These are phyloP conservation scores for Ctenoplectra terminalis DNA, from an alignment of 1,140 invertebrate genomes.

Conservation along the genomic window DNA sequence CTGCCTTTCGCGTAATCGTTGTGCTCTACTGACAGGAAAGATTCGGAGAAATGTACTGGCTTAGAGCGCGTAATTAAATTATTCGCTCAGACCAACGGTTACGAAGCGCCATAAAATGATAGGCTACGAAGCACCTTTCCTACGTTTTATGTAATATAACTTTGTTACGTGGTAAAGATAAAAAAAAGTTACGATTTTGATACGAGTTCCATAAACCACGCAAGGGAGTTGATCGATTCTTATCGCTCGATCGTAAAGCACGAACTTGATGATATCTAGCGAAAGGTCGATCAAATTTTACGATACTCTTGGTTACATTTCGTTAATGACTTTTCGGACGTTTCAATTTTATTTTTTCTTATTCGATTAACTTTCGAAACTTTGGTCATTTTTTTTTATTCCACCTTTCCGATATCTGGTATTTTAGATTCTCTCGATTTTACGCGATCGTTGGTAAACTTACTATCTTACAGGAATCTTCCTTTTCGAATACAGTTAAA, in stretches of 20 bases:
- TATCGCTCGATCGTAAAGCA: constrained; percentile 1
- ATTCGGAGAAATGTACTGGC: neutral
- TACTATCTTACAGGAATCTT: neutral
- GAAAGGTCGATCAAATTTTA: constrained; percentile 3
- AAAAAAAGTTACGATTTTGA: constrained; percentile 10
- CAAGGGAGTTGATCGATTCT: constrained; percentile 4
- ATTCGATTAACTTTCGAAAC: neutral
- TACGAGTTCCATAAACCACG: constrained; percentile 14
- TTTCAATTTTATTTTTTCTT: neutral
- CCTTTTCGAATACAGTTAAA: neutral
- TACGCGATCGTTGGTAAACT: neutral
- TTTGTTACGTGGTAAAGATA: constrained; percentile 15
- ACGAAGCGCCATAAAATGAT: neutral
- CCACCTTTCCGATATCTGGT: neutral
- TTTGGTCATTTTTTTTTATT: neutral
- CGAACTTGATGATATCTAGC: neutral
- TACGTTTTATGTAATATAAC: neutral
- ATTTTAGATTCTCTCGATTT: neutral
- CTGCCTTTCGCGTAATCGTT: constrained; percentile 15
- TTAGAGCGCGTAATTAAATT: constrained; percentile 23
- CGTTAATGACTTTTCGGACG: too few species aligned
- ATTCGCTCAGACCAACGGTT: neutral
- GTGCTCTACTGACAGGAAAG: neutral
- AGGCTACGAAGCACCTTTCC: neutral
- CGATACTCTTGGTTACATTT: neutral